A percentile compares a stretch with the other conserved stretches of the same genome.
Conservation (phyloP, 2,113 vertebrate genomes). For the Colaptes auratus region DNA sequence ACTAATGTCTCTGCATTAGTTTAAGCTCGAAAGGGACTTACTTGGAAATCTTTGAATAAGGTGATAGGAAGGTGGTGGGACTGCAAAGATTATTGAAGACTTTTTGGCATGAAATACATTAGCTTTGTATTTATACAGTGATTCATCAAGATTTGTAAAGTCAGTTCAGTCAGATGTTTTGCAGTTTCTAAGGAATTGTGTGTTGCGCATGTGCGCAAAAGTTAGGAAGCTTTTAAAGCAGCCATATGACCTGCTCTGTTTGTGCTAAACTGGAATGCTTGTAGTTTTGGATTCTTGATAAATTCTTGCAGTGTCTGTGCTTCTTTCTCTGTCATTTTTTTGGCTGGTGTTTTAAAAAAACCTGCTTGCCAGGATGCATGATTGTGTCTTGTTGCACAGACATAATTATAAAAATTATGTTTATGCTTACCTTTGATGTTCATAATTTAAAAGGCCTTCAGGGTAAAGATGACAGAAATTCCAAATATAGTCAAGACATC, state of each 20-base stretch:
- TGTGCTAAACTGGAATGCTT: not conserved
- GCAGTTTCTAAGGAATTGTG: not conserved
- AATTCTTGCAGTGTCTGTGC: not conserved
- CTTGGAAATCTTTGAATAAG: not conserved
- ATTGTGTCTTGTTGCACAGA: not conserved
- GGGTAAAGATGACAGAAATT: not conserved
- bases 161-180: not conserved
- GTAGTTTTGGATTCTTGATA: not conserved
- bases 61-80: not conserved
- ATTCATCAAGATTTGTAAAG: not conserved
- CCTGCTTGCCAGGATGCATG: not conserved
- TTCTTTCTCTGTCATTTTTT: not conserved
- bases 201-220: not conserved
- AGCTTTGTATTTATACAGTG: not conserved
- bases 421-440: not conserved
- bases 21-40: not conserved
- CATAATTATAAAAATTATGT: not conserved
- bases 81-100: not conserved
- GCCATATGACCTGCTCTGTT: not conserved
- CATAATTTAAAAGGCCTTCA: not conserved
- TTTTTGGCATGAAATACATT: not conserved
- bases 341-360: not conserved
- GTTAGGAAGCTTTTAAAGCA: not conserved
- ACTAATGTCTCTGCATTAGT: not conserved
- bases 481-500: not conserved